phyloP scores from a whole-genome alignment of 2,113 vertebrate species.

The Rhinoptilus africanus region DNA sequence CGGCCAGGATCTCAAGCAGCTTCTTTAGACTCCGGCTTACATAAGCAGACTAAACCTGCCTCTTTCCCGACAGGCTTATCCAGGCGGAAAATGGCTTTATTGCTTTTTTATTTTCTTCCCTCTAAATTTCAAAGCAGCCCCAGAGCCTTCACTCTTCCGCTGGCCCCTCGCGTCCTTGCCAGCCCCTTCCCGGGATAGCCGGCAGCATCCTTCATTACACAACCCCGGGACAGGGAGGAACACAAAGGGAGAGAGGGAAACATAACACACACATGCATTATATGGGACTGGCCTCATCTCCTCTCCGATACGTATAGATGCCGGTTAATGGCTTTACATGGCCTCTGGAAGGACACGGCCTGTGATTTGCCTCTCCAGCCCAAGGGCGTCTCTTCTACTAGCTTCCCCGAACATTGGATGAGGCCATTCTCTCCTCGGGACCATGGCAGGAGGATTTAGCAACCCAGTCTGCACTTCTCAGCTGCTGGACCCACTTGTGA shows the following conservation, averaged over 20 bases:
- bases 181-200: neutral
- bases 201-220: slow-evolving; percentile 1
- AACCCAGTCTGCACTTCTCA: neutral
- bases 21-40: neutral
- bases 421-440: neutral
- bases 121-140: slow-evolving; percentile 25
- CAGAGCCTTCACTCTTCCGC: neutral
- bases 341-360: neutral
- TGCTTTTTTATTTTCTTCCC: slow-evolving; percentile 26
- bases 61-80: neutral
- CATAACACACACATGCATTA: neutral
- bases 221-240: neutral
- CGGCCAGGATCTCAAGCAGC: neutral
- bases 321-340: neutral
- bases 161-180: neutral
- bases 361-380: neutral
- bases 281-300: neutral
- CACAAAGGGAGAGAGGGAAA: neutral
- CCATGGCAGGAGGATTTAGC: neutral
- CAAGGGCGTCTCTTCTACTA: neutral
- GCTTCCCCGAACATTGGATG: accelerated
- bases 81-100: slow-evolving; percentile 29
- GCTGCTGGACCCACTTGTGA: neutral
- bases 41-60: slow-evolving; percentile 12
- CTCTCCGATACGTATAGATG: neutral